phyloP scores from a whole-genome alignment of 1,140 invertebrate species.

The Thaumatotibia leucotreta region DNA sequence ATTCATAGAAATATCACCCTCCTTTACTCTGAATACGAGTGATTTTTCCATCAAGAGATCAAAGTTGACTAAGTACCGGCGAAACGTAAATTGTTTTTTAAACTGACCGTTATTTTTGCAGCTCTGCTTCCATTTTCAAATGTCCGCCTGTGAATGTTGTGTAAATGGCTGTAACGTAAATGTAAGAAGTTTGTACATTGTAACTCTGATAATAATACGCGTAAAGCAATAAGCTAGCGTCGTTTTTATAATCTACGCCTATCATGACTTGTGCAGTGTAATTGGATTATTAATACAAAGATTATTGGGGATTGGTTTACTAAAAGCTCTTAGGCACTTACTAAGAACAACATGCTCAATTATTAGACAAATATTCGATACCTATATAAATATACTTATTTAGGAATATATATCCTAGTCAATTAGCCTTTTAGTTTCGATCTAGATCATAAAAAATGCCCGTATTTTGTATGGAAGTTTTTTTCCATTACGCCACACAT shows the following conservation, averaged over 20 bases:
- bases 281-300: background rate
- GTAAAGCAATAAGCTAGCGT: conserved; percentile 61
- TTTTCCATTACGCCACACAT: too few relatives aligned
- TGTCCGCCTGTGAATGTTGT: background rate
- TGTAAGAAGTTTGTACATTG: conserved; percentile 40
- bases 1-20: too few relatives aligned
- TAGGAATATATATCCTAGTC: too few relatives aligned
- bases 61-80: too few relatives aligned
- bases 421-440: too few relatives aligned
- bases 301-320: background rate
- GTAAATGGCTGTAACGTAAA: conserved; percentile 20
- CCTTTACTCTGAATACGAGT: too few relatives aligned
- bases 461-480: too few relatives aligned
- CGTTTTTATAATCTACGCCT: conserved; percentile 18
- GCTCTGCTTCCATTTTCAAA: background rate
- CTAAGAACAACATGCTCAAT: background rate
- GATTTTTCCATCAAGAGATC: too few relatives aligned
- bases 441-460: too few relatives aligned
- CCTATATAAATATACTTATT: too few relatives aligned
- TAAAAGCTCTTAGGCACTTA: too few relatives aligned
- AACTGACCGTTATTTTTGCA: background rate
- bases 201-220: conserved; percentile 53
- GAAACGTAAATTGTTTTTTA: background rate
- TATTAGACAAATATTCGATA: too few relatives aligned
- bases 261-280: background rate